These are phyloP conservation scores for Coreius guichenoti DNA, from an alignment of 2,797 vertebrate genomes.

Conservation along the genomic window DNA sequence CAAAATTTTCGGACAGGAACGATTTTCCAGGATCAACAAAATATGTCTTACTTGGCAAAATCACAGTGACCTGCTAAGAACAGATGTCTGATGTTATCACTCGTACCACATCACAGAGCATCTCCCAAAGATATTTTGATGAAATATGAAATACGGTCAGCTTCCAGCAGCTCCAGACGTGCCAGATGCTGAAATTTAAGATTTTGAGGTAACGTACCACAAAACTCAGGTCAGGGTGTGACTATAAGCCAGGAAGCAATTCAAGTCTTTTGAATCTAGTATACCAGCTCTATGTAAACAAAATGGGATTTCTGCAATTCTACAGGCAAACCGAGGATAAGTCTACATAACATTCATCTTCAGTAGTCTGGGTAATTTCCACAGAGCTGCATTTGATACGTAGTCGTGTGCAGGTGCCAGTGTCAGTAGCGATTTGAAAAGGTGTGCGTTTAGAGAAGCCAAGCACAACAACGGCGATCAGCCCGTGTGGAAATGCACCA, in stretches of 20 bases:
- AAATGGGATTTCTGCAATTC: constrained; percentile 45
- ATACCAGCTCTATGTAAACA: constrained; percentile 31
- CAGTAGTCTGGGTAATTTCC: constrained; percentile 37
- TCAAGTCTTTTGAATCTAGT: constrained; percentile 25
- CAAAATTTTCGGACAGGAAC: background rate
- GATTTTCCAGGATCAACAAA: background rate
- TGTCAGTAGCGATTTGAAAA: constrained; percentile 62
- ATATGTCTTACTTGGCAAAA: background rate
- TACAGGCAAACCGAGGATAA: constrained; percentile 14
- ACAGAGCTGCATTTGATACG: constrained; percentile 46
- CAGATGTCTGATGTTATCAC: constrained; percentile 35
- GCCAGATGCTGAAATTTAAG: constrained; percentile 54
- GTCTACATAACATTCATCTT: constrained; percentile 33
- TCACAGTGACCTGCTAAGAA: background rate
- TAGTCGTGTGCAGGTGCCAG: constrained; percentile 65
- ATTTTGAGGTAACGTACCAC: constrained; percentile 41
- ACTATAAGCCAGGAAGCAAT: constrained; percentile 19
- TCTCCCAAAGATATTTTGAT: constrained; percentile 28
- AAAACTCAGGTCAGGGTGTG: constrained; percentile 21
- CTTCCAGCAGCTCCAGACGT: constrained; percentile 35
- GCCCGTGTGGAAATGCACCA: constrained; percentile 65
- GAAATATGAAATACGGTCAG: constrained; percentile 38
- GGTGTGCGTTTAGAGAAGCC: constrained; percentile 58
- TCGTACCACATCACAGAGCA: constrained; percentile 38
- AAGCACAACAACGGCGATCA: constrained; percentile 73